These are phyloP conservation scores for Catharus fuscescens DNA, from an alignment of 2,113 vertebrate species.

Conservation along the genomic window DNA sequence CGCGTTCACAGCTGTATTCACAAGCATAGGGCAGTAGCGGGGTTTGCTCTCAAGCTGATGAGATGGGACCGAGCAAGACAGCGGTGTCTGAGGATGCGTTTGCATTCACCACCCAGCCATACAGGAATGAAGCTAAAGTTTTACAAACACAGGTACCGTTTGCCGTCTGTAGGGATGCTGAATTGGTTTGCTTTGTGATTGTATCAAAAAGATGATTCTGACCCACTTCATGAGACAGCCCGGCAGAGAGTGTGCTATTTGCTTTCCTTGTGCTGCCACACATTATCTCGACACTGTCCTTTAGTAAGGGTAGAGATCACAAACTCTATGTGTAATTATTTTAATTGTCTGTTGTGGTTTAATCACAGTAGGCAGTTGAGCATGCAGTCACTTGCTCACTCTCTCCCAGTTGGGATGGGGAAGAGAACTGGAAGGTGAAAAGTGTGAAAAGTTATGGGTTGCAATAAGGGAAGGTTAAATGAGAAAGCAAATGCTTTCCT, in stretches of 20 bases:
- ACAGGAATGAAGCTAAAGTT: not conserved
- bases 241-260: not conserved
- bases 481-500: not conserved
- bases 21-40: not conserved
- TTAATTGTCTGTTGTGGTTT: not conserved
- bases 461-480: not conserved
- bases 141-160: conserved; percentile 64
- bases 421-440: not conserved
- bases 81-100: not conserved
- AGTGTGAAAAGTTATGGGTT: not conserved
- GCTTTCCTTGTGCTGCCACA: not conserved
- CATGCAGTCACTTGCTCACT: not conserved
- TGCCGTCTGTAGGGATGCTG: not conserved
- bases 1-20: not conserved
- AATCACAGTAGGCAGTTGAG: not conserved
- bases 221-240: not conserved
- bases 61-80: conserved; percentile 47
- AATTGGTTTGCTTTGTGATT: not conserved
- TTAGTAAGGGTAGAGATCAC: not conserved
- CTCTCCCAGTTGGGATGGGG: not conserved
- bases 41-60: not conserved
- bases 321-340: not conserved
- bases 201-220: not conserved
- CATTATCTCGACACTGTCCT: not conserved
- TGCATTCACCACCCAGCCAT: not conserved